phyloP scores from a whole-genome alignment of 1,140 invertebrate genomes.

The Gryon sp. region DNA sequence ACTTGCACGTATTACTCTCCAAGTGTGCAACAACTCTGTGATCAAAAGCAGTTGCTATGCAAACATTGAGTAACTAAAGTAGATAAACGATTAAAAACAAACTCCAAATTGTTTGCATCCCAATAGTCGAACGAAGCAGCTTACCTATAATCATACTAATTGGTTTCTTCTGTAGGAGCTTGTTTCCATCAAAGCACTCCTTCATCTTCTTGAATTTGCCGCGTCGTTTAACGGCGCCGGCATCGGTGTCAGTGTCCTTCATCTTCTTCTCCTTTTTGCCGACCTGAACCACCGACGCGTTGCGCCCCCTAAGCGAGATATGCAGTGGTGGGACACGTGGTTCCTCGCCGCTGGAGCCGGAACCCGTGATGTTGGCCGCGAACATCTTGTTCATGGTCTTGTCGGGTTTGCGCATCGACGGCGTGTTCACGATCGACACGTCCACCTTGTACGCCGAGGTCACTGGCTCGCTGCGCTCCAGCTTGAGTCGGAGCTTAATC shows the following conservation, averaged over 20 bases:
- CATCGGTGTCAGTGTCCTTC: conserved; percentile 75
- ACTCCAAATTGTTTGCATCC: too few species aligned
- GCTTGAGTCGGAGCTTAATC: conserved; percentile 88
- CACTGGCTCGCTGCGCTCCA: conserved; percentile 90
- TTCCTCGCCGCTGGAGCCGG: conserved; percentile 81
- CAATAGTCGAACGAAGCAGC: not conserved
- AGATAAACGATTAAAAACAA: too few species aligned
- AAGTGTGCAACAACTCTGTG: too few species aligned
- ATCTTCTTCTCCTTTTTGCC: conserved; percentile 87
- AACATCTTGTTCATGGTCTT: conserved; percentile 77
- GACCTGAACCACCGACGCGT: conserved; percentile 92
- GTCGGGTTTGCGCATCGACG: conserved; percentile 78
- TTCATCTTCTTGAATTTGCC: conserved; percentile 79
- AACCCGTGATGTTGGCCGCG: conserved; percentile 23
- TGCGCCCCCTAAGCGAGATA: conserved; percentile 91
- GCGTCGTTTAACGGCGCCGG: conserved; percentile 69
- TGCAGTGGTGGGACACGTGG: conserved; percentile 92
- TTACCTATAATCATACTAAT: conserved; percentile 75
- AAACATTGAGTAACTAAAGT: too few species aligned
- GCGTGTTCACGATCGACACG: conserved; percentile 85
- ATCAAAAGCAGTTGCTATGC: too few species aligned
- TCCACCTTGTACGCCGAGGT: conserved; percentile 89
- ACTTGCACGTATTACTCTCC: too few species aligned
- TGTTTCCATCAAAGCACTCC: conserved; percentile 75
- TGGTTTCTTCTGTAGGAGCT: conserved; percentile 76